Evolutionary conservation across 2,113 vertebrate genomes (phyloP), one percentile per base, ranked within the genome.

Genomic region (Anhinga anhinga): DNA sequence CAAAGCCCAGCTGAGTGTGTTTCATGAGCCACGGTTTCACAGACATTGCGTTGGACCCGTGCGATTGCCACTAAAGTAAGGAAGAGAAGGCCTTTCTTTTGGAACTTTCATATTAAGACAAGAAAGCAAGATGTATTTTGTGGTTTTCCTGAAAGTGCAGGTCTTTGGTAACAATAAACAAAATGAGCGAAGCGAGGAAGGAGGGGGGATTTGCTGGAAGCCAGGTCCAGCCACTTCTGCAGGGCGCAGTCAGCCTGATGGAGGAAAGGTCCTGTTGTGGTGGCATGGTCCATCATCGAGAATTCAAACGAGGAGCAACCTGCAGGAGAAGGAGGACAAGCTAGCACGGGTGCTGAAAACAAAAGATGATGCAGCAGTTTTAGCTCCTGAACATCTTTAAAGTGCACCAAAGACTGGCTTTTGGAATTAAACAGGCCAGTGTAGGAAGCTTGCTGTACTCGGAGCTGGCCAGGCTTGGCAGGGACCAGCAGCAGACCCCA

Each of bases 261-360:
- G 82, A 94, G 77, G 90, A 61, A 38, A n/a, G 86, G 86, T 95
- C 87, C 65, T 77, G 86, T 22, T 0, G 3, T 17, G 53, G 82
- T 15, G 52, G 45, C 40, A 30, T 2, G 10, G 71, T 55, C 91
- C 90, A 99, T 99, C 99, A 99, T 99, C 99, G 99, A 50, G 99
- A 99, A 94, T 99, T 99, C 97, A 99, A 97, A 49, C 99, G 98
- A 22, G 99, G 99, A 79, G 99, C 99, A 32, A 99, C 99, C 99
- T 99, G 95, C 49, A 92, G 71, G 73, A 36, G 61, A 17, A 77
- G 40, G 10, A 19, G 13, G 52, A 88, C 23, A 84, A 61, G 65
- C 44, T 6, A 59, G 93, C 10, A 67, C 56, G n/a, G 1, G 45
- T 13, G 32, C 2, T 56, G 50, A 22, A 11, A 71, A 53, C 25